Evolutionary conservation across 2,888 invertebrate species (phyloP).

Genomic region (Ethmia dodecea): DNA sequence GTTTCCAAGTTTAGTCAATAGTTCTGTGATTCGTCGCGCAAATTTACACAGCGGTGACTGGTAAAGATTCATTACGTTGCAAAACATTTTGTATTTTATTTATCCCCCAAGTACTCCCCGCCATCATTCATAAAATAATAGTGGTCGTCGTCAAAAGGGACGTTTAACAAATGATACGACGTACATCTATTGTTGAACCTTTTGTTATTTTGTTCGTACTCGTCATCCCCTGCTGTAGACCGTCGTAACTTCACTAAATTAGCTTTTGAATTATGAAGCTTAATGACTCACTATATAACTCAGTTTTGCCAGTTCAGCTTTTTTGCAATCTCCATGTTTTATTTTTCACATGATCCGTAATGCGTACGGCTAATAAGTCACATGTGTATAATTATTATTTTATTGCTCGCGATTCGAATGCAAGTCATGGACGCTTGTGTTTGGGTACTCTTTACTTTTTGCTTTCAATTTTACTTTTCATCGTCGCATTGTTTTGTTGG

Average conservation of each 20-base stretch:
- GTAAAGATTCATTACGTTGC: slow-evolving; percentile 11
- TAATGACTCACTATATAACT: slow-evolving; percentile 13
- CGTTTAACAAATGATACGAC: slow-evolving; percentile 76
- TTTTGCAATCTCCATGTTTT: slow-evolving; percentile 28
- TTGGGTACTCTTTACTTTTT: slow-evolving; percentile 49
- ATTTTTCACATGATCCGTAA: slow-evolving; percentile 50
- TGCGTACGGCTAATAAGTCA: slow-evolving; percentile 69
- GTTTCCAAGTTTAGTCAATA: no score
- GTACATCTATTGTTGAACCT: slow-evolving; percentile 69
- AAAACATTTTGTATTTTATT: slow-evolving; percentile 30
- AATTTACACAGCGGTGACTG: neutral
- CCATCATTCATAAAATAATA: slow-evolving; percentile 74
- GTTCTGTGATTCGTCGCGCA: neutral
- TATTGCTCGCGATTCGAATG: slow-evolving; percentile 64
- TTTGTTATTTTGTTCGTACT: slow-evolving; percentile 65
- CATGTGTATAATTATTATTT: slow-evolving; percentile 76
- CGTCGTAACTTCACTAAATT: slow-evolving; percentile 25
- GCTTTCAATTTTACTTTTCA: slow-evolving; percentile 42
- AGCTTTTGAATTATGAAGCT: slow-evolving; percentile 18
- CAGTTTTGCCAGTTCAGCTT: slow-evolving; percentile 12
- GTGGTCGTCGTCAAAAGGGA: slow-evolving; percentile 71
- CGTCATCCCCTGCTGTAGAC: slow-evolving; percentile 30
- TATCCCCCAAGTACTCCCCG: slow-evolving; percentile 43
- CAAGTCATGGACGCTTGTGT: slow-evolving; percentile 59
- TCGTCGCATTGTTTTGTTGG: slow-evolving; percentile 52